Base-by-base conservation (phyloP, 2,797 vertebrate genomes). In the Hoplostethus atlanticus region DNA sequence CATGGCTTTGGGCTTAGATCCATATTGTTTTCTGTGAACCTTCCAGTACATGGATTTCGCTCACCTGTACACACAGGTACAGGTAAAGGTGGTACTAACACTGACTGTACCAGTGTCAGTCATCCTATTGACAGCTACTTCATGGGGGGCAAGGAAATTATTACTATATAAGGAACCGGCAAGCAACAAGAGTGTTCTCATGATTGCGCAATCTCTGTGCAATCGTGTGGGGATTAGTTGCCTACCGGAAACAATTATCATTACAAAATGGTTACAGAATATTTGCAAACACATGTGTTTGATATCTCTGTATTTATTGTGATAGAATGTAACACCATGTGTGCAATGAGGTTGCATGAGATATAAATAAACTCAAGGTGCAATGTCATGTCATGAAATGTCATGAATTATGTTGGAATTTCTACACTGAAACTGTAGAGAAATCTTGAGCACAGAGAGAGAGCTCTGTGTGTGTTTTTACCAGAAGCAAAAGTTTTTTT, bases 81-180 rank as follows among this genome's bases (percentile, higher is more conserved):
- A 77, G 8, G n/a, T 4, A 42, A 71, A 71, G 48, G 53, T 65
- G 31, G 1, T 15, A 21, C 34, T 80, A 67, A 76, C 78, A 50
- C 12, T 42, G 70, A 62, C 38, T 58, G 28, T 53, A 47, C 50
- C 48, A 57, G 52, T 77, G 76, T 80, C 78, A 73, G 16, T 78
- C 73, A 84, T 61, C 4, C 13, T 30, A 71, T 28, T 30, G 52
- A 87, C 64, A 65, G 31, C 51, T 36, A 52, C 55, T 71, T 57
- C 42, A 73, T 47, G 58, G 34, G 71, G 52, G 68, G 84, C 73
- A 67, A 72, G 54, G 59, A 78, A 87, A 89, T 54, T 21, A 88
- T 75, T 84, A 25, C 92, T 92, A 90, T 93, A 91, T 88, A 91
- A 84, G 92, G 92, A 93, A 73, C 65, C 69, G 80, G 79, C 84